Base-by-base conservation (phyloP, 2,888 invertebrate genomes). In the Elysia crispata region DNA sequence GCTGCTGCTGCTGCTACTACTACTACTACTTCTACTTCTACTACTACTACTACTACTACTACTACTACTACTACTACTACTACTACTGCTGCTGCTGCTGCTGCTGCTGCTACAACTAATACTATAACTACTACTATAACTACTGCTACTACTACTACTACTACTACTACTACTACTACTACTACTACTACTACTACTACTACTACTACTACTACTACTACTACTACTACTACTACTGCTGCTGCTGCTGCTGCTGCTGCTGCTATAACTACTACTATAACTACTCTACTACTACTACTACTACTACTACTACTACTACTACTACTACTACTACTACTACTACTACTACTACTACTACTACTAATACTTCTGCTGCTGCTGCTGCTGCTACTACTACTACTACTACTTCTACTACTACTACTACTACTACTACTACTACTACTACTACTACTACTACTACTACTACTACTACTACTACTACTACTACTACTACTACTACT, bases 111-210 rank as follows among this genome's bases (percentile, higher is more conserved):
- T n/a, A n/a, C n/a, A n/a, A n/a, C n/a, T n/a, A n/a, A n/a, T n/a
- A 70, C 30, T 70, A 70, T 23, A 33, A 70, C 30, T 70, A 70
- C 30, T 70, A 70, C 30, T 33, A 70, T 23, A 1, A 30, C 57
- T 79, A 30, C 23, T 31, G 23, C 64, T 67, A 20, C 13, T 60
- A 33, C 49, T 54, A 0, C 54, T 33, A 31, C 54, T 74, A 25
- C 49, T 30, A 25, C 33, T 49, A 15, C 23, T n/a, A 20, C 23
- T 66, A 30, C n/a, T 28, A 28, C 74, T 30, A 70, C 15, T 70
- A 70, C 11, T 70, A 70, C 30, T 70, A 31, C 30, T 70, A 70
- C 11, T 70, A 31, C 30, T 70, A 70, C 15, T 25, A 33, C 11
- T 70, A 33, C 30, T 70, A 70, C 30, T 70, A 70, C 11, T 15